phyloP scores from a whole-genome alignment of 2,888 invertebrate species.

The Abrostola tripartita region DNA sequence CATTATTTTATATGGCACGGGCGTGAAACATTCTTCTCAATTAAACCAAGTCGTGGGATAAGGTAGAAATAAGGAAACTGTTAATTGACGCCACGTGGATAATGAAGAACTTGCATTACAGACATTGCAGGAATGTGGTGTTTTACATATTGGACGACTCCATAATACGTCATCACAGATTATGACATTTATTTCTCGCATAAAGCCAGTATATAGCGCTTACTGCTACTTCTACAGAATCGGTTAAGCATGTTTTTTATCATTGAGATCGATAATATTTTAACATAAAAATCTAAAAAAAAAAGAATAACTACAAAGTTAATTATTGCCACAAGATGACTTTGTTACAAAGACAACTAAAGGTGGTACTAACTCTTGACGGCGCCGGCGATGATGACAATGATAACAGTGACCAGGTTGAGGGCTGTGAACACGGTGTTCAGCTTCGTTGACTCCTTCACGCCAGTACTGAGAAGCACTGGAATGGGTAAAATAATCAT shows the following conservation, averaged over 20 bases:
- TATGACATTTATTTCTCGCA: too few relatives aligned
- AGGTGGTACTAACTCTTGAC: conserved; percentile 92
- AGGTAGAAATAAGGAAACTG: conserved; percentile 31
- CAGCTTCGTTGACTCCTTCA: conserved; percentile 93
- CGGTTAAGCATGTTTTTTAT: too few relatives aligned
- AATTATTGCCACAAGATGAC: too few relatives aligned
- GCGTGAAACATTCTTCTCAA: conserved; percentile 43
- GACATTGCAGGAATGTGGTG: background rate
- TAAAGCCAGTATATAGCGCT: too few relatives aligned
- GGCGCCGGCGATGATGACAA: conserved; percentile 94
- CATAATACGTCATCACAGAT: too few relatives aligned
- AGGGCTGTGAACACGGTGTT: conserved; percentile 97
- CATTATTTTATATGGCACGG: conserved; percentile 17
- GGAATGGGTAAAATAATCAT: conserved; percentile 49
- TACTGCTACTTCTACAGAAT: too few relatives aligned
- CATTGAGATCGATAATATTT: too few relatives aligned
- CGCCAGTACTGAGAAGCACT: conserved; percentile 91
- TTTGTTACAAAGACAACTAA: too few relatives aligned
- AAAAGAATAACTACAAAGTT: too few relatives aligned
- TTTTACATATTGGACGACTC: conserved; percentile 13
- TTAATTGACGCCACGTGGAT: background rate
- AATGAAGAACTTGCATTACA: background rate
- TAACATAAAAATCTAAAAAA: too few relatives aligned
- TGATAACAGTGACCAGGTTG: conserved; percentile 94
- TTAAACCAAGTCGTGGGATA: conserved; percentile 29